Evolutionary conservation across 2,113 vertebrate species (phyloP).

Genomic region (Perccottus glenii): DNA sequence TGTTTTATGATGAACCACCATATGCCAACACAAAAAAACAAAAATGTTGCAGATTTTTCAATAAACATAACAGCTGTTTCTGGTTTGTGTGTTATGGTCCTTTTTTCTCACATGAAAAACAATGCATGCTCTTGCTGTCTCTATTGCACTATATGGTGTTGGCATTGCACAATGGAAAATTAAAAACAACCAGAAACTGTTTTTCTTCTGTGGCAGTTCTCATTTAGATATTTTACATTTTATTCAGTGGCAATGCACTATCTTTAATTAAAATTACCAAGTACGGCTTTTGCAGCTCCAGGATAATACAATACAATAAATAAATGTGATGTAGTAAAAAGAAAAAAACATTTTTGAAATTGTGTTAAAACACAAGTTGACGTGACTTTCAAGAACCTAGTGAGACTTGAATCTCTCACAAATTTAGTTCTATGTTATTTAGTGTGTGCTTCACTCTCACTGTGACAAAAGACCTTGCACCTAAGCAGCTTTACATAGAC

Average conservation of each 20-base stretch:
- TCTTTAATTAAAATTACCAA: no score
- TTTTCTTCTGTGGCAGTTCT: neutral
- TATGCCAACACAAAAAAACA: no score
- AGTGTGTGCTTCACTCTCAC: constrained; percentile 11
- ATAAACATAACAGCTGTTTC: neutral
- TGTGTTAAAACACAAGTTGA: no score
- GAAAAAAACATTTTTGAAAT: no score
- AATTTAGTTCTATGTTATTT: neutral
- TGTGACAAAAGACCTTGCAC: constrained; percentile 59
- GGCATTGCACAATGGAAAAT: neutral
- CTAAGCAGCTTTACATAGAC: constrained; percentile 37
- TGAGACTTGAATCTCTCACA: no score
- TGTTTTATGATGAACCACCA: no score
- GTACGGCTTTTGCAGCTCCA: no score
- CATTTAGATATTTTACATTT: neutral
- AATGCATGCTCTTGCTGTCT: neutral
- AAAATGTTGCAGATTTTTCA: neutral
- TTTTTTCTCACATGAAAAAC: no score
- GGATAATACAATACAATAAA: no score
- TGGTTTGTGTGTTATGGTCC: neutral
- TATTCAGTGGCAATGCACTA: no score
- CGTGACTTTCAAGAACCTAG: no score
- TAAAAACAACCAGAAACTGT: neutral
- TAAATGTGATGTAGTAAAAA: no score
- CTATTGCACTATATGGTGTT: neutral